Percentiles rank a stretch among this genome's conserved stretches.
phyloP scores from a whole-genome alignment of 64 coral and sea anemone genomes.

The Exaiptasia diaphana region DNA sequence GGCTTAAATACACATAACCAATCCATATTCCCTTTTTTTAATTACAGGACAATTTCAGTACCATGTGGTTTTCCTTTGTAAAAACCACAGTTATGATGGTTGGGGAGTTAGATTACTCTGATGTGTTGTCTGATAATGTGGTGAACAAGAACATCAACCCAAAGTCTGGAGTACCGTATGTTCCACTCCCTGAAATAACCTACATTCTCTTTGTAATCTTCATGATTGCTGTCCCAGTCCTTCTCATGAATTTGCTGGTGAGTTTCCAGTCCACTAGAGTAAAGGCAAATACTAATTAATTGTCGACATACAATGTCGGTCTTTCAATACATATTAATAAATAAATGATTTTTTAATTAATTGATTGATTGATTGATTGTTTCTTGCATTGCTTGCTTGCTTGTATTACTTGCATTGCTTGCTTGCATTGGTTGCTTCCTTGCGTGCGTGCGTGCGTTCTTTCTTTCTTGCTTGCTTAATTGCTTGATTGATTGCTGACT shows the following conservation, averaged over 20 bases:
- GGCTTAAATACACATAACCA: background rate
- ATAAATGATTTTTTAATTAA: background rate
- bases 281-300: background rate
- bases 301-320: background rate
- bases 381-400: background rate
- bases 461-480: background rate
- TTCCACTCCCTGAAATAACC: constrained; percentile 63
- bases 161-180: constrained; percentile 26
- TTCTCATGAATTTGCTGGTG: constrained; percentile 85
- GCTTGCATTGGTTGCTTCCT: background rate
- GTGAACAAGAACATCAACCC: constrained; percentile 38
- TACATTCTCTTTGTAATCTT: constrained; percentile 59
- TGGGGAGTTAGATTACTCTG: constrained; percentile 71
- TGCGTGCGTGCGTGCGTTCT: background rate
- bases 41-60: constrained; percentile 49
- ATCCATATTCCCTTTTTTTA: background rate
- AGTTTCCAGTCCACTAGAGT: background rate
- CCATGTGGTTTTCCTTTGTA: constrained; percentile 49
- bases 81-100: constrained; percentile 75
- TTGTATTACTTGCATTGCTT: background rate
- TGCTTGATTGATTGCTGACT: background rate
- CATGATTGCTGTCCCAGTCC: constrained; percentile 60
- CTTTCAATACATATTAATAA: background rate
- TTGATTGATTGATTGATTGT: background rate
- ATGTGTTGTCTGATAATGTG: constrained; percentile 45